Percentiles rank a stretch among this genome's conserved stretches.
phyloP scores from a whole-genome alignment of 2,113 vertebrate genomes.

The Notechis scutatus region DNA sequence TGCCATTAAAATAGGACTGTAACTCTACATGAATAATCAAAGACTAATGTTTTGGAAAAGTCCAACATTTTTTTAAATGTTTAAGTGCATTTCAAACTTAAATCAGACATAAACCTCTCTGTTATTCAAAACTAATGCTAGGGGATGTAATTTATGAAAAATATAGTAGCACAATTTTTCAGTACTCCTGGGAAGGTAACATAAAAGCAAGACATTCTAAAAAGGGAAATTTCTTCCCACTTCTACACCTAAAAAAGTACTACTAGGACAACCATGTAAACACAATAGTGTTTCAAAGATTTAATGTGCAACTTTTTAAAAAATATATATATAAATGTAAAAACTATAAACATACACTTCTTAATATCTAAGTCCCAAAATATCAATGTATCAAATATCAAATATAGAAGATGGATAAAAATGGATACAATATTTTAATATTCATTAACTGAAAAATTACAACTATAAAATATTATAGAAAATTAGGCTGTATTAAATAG shows the following conservation, averaged over 20 bases:
- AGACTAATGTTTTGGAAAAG: neutral
- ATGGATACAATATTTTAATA: neutral
- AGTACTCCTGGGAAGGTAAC: neutral
- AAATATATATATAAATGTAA: neutral
- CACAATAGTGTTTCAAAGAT: neutral
- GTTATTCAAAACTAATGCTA: neutral
- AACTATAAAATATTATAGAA: neutral
- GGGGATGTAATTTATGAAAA: neutral
- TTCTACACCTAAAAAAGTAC: neutral
- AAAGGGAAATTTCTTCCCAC: neutral
- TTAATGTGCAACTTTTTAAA: neutral
- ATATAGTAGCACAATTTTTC: neutral
- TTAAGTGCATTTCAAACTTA: neutral
- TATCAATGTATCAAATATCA: too few relatives aligned
- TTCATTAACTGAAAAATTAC: neutral
- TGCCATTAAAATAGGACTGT: neutral
- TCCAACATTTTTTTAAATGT: neutral
- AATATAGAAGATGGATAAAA: neutral
- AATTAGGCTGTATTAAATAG: neutral
- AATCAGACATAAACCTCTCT: neutral
- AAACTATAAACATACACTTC: too few relatives aligned
- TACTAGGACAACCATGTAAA: neutral
- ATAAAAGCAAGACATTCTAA: neutral
- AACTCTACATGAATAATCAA: neutral
- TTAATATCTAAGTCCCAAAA: neutral